These are phyloP conservation scores for Latrodectus hesperus DNA, from an alignment of 2,888 invertebrate species.

Conservation along the genomic window DNA sequence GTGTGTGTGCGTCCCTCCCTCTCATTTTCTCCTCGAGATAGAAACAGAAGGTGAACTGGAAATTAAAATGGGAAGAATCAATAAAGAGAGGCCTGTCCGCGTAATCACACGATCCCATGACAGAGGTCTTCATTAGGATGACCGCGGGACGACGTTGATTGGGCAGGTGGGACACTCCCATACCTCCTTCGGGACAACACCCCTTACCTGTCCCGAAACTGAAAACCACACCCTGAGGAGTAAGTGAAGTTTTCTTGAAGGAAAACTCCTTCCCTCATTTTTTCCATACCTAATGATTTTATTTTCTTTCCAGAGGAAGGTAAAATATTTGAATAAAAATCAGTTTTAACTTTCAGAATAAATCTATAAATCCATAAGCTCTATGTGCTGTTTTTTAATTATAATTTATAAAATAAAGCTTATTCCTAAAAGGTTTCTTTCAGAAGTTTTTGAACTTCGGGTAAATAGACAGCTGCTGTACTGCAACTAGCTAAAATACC, in stretches of 20 bases:
- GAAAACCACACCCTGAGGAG: conserved; percentile 60
- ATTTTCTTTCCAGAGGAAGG: not conserved
- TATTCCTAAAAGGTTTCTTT: no score
- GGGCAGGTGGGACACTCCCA: conserved; percentile 67
- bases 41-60: conserved; percentile 13
- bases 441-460: no score
- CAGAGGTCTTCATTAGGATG: conserved; percentile 67
- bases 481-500: no score
- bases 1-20: not conserved
- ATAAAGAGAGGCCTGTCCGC: conserved; percentile 43
- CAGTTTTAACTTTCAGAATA: no score
- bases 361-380: no score
- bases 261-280: not conserved
- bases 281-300: not conserved
- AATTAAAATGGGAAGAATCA: conserved; percentile 61
- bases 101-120: conserved; percentile 55
- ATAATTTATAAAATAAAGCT: no score
- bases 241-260: conserved; percentile 26
- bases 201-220: conserved; percentile 36
- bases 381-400: no score
- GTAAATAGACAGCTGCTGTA: no score
- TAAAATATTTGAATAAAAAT: not conserved
- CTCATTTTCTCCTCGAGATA: not conserved
- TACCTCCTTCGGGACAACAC: conserved; percentile 22
- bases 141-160: conserved; percentile 63